phyloP scores from a whole-genome alignment of 2,113 vertebrate species.

The Nibea coibor region DNA sequence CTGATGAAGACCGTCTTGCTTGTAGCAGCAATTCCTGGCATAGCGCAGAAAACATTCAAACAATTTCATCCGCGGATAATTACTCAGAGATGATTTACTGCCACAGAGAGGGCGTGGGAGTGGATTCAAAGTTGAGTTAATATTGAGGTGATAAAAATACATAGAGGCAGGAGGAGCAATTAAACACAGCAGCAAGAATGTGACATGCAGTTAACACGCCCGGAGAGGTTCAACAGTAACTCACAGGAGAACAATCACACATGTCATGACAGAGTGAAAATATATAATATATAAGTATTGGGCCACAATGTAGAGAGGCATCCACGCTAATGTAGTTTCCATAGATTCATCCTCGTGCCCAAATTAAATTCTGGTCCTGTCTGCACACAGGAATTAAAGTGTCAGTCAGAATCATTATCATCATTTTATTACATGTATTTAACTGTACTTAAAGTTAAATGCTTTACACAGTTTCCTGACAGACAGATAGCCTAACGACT shows the following conservation, averaged over 20 bases:
- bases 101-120: slow-evolving; percentile 11
- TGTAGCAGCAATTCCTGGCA: not conserved
- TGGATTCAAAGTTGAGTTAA: slow-evolving; percentile 16
- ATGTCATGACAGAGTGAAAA: not conserved
- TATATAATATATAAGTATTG: not conserved
- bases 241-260: not conserved
- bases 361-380: not conserved
- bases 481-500: too few species aligned
- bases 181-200: not conserved
- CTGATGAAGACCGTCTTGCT: not conserved
- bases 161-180: slow-evolving; percentile 9
- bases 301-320: not conserved
- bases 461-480: too few species aligned
- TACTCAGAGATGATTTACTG: slow-evolving; percentile 56
- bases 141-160: slow-evolving; percentile 33
- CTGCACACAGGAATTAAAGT: slow-evolving; percentile 27
- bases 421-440: not conserved
- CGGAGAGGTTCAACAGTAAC: slow-evolving; percentile 4
- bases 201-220: slow-evolving; percentile 15
- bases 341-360: not conserved
- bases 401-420: slow-evolving; percentile 5
- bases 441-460: not conserved
- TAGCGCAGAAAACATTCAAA: slow-evolving; percentile 22
- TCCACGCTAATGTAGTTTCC: not conserved
- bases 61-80: slow-evolving; percentile 39